phyloP scores from a whole-genome alignment of 2,888 invertebrate genomes.

The Chirona hameri region DNA sequence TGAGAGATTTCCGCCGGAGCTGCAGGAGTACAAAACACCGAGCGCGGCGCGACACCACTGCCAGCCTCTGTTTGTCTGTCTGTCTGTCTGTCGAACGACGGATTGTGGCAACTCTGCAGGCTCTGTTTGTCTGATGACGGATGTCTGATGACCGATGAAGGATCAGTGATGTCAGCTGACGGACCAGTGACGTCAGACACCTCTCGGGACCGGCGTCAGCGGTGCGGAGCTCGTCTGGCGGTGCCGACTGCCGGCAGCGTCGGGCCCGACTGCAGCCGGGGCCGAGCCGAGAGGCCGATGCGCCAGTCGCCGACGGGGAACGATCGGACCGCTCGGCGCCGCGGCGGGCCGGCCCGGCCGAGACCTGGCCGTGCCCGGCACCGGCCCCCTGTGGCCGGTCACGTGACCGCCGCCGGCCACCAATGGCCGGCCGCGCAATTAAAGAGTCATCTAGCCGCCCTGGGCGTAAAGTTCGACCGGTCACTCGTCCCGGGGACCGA shows the following conservation, averaged over 20 bases:
- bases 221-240: neutral
- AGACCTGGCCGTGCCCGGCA: neutral
- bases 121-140: no score
- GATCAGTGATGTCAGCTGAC: neutral
- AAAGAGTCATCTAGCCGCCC: slow-evolving; percentile 1
- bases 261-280: neutral
- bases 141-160: no score
- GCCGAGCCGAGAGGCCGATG: neutral
- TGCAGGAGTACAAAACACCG: no score
- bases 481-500: neutral
- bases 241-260: neutral
- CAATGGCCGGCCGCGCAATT: slow-evolving; percentile 4
- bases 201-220: no score
- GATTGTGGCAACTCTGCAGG: no score
- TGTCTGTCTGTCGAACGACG: neutral
- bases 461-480: neutral
- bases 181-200: no score
- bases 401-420: neutral
- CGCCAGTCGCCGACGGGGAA: neutral
- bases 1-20: no score
- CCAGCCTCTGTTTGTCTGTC: neutral
- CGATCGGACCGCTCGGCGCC: neutral
- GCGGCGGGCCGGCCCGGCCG: neutral
- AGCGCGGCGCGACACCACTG: no score
- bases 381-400: neutral